Evolutionary conservation across 2,113 vertebrate genomes (phyloP), one percentile per base, ranked within the genome.

Genomic region (Dasyprocta punctata): DNA sequence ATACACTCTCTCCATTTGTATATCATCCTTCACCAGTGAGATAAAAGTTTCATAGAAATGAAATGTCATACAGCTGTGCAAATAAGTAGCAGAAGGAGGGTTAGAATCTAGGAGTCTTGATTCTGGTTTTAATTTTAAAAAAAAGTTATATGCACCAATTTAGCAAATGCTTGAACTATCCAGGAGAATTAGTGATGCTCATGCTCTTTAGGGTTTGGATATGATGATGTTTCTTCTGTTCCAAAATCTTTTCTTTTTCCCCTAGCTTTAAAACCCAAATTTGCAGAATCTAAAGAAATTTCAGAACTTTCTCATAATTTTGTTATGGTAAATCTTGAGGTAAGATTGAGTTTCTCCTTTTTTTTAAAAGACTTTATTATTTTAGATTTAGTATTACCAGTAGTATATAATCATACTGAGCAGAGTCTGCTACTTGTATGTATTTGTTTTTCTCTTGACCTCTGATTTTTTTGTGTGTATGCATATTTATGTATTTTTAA

Each of bases 221-320:
- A 26, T 90, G 69, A 86, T 77, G 41, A 87, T 89, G 20, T 96
- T 96, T 96, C 30, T 92, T 91, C 30, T 95, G 17, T 96, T 95
- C 10, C 19, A 88, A 94, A 95, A 77, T 96, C 26, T 63, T 2
- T 77, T n/a, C 36, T 19, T 77, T 0, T 85, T 60, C 85, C 11
- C 77, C 87, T 97, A 99, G 99, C 99, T 58, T 98, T 99, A 98
- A 99, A 99, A 98, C 99, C 99, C 83, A 99, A 99, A 98, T 99
- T 99, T 98, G 99, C 99, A 14, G 99, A 99, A 96, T 99, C 99
- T 90, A 99, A 99, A 98, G 99, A 99, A 98, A 99, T 99, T 97
- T 99, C 99, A 89, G 99, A 99, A 97, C 99, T 99, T 93, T 99
- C 99, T 5, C 99, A 99, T 99, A 99, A 99, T 99, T 99, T 99